Evolutionary conservation across 2,888 invertebrate species (phyloP), one percentile per base, ranked within the genome.

Genomic region (Rhodophaea formosa): DNA sequence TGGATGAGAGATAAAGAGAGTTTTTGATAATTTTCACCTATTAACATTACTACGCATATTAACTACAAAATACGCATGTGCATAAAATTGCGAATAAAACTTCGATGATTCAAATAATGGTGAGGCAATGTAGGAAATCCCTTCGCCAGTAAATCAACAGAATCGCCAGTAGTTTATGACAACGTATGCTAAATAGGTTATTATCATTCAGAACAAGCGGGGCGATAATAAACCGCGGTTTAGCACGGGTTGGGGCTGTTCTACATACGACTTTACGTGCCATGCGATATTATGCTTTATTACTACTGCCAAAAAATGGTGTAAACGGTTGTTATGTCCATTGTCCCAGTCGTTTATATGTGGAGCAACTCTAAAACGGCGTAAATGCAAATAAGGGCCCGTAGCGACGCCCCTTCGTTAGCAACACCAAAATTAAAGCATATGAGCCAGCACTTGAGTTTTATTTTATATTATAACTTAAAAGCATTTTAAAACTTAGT

Each of bases 131-230:
- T 35, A 51, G 51, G 51, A 51, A 51, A 51, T 51, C 51, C 51
- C 51, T 35, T 35, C 12, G 35, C 35, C 39, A 51, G 35, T 51
- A 51, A 51, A 51, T 51, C 51, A 51, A 35, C 32, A 32, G 14
- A 49, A 49, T 32, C 15, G 23, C 47, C 15, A 51, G 35, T 51
- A 35, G 51, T 51, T 51, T 51, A 51, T 51, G 51, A 51, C 51
- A 51, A 51, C 51, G 51, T 51, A 51, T 51, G 51, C 51, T 51
- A 51, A 51, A 51, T 51, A 51, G 51, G 32, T 51, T 51, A 32
- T 51, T 51, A 51, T 51, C 51, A 35, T 51, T 51, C 51, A 51
- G 17, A 51, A 32, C 35, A 51, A 51, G 35, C 35, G 51, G 49
- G 7, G 32, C 51, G 35, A 17, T 51, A 51, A 51, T 51, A 51